These are phyloP conservation scores for Hydrolagus colliei DNA, from an alignment of 2,797 vertebrate species.

Conservation along the genomic window DNA sequence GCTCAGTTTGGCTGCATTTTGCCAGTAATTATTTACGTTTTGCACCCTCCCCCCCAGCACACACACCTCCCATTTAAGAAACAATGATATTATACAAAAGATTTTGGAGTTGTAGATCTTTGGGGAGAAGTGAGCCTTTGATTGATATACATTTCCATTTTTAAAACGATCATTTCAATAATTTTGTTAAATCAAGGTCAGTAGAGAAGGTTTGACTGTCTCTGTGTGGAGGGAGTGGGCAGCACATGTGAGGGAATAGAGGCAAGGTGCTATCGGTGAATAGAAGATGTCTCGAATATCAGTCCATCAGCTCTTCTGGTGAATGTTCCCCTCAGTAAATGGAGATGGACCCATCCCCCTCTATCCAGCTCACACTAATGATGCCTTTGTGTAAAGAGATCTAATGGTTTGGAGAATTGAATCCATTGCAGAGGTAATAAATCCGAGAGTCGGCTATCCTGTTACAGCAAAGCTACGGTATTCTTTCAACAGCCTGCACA, in stretches of 20 bases:
- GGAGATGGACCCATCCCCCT: conserved; percentile 11
- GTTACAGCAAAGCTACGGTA: background rate
- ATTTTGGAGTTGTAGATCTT: background rate
- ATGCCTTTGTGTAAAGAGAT: background rate
- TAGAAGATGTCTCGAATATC: conserved; percentile 3
- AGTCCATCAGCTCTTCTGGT: conserved; percentile 16
- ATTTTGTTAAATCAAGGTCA: background rate
- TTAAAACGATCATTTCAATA: background rate
- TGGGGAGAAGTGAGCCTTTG: background rate
- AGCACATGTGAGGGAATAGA: background rate
- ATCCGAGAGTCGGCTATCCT: background rate
- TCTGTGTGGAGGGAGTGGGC: background rate
- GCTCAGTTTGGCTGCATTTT: too few relatives aligned
- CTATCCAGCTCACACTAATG: background rate
- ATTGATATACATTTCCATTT: background rate
- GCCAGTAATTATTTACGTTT: too few relatives aligned
- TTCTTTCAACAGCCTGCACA: background rate
- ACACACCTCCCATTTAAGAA: too few relatives aligned
- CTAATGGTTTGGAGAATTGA: background rate
- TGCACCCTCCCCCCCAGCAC: too few relatives aligned
- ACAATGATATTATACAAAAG: background rate
- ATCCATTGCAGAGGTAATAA: background rate
- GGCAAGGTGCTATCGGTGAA: background rate
- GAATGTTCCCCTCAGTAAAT: conserved; percentile 16
- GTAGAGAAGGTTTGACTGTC: background rate